Evolutionary conservation across 92 coral and sea anemone genomes (phyloP).

Genomic region (Heliopora coerulea): DNA sequence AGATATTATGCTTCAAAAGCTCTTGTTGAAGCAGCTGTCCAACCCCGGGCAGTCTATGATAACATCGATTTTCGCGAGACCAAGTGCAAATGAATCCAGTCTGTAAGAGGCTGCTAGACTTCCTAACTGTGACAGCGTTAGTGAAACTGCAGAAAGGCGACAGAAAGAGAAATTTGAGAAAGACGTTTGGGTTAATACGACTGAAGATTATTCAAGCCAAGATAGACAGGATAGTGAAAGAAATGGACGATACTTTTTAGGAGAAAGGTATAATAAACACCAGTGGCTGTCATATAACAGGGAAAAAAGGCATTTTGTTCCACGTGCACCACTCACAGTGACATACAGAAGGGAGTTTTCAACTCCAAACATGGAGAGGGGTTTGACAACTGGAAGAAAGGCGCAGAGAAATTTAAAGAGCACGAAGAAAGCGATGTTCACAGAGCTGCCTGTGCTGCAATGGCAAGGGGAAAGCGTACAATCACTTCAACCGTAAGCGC

Average conservation of each 20-base stretch:
- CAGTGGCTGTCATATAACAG: slow-evolving; percentile 24
- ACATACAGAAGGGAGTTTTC: slow-evolving; percentile 20
- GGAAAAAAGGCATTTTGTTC: slow-evolving; percentile 23
- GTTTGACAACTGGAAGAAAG: slow-evolving; percentile 32
- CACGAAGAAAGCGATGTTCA: slow-evolving; percentile 28
- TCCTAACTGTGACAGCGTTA: background rate
- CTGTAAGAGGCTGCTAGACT: background rate
- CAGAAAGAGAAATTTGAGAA: background rate
- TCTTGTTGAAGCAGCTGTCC: no score
- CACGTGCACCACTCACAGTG: slow-evolving; percentile 14
- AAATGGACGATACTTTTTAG: slow-evolving; percentile 10
- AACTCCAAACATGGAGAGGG: slow-evolving; percentile 12
- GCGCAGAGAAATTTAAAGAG: slow-evolving; percentile 15
- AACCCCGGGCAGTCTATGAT: slow-evolving; percentile 2
- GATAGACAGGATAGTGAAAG: slow-evolving; percentile 2
- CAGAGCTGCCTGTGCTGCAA: slow-evolving; percentile 14
- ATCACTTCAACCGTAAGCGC: background rate
- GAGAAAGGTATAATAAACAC: slow-evolving; percentile 21
- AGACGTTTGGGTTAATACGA: slow-evolving; percentile 17
- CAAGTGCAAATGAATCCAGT: background rate
- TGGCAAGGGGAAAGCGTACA: background rate
- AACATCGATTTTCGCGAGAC: slow-evolving; percentile 2
- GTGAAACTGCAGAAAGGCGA: background rate
- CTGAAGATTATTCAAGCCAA: slow-evolving; percentile 9
- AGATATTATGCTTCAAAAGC: no score